These are phyloP conservation scores for Calephelis nemesis DNA, from an alignment of 1,140 invertebrate genomes.

Conservation along the genomic window DNA sequence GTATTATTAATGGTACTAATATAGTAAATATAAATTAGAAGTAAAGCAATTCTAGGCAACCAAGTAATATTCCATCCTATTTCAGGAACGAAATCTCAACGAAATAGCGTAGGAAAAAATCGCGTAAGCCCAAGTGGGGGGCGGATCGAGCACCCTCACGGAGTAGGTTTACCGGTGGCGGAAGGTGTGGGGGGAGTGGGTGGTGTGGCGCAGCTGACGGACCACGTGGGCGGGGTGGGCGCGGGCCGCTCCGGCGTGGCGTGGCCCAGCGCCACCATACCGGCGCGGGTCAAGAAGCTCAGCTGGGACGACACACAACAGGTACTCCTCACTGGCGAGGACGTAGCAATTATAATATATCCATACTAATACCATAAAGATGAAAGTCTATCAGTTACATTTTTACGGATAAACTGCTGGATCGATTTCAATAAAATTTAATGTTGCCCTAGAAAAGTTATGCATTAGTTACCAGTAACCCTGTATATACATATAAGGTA, in stretches of 20 bases:
- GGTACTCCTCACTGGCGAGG: constrained; percentile 15
- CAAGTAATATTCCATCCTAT: no score
- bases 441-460: no score
- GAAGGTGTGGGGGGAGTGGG: constrained; percentile 26
- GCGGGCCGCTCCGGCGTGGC: constrained; percentile 67
- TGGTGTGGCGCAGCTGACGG: constrained; percentile 44
- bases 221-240: constrained; percentile 53
- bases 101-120: background rate
- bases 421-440: no score
- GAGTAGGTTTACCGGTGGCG: background rate
- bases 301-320: constrained; percentile 83
- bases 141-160: background rate
- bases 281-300: constrained; percentile 83
- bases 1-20: no score
- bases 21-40: no score
- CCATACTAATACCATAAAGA: no score
- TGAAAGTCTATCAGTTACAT: no score
- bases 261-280: constrained; percentile 82
- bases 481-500: no score
- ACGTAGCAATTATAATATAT: no score
- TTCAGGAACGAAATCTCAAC: constrained; percentile 5
- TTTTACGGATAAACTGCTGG: no score
- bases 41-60: no score
- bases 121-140: constrained; percentile 1
- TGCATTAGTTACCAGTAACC: no score